These are phyloP conservation scores for Nomada flava DNA, from an alignment of 2,888 invertebrate species.

Conservation along the genomic window DNA sequence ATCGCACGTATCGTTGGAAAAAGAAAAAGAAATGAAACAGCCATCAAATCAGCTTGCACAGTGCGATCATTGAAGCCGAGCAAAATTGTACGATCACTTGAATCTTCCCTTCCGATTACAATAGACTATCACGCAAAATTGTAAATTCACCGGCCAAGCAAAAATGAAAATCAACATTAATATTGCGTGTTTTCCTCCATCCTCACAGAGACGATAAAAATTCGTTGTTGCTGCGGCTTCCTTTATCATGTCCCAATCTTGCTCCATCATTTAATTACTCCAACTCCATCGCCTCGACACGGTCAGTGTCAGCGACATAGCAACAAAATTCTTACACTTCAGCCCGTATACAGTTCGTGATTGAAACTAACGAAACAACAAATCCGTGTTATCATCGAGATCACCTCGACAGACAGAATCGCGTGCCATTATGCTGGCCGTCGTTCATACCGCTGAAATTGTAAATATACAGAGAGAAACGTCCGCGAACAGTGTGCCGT, in stretches of 20 bases:
- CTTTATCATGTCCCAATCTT: neutral
- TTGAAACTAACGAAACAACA: neutral
- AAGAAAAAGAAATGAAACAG: neutral
- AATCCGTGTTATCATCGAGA: neutral
- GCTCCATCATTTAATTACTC: neutral
- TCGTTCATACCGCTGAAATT: conserved; percentile 18
- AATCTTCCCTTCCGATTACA: neutral
- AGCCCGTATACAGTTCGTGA: neutral
- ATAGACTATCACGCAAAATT: neutral
- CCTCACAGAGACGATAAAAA: conserved; percentile 20
- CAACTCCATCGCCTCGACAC: neutral
- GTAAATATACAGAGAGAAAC: neutral
- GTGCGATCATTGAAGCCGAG: neutral
- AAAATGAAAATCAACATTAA: neutral
- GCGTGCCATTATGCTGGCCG: neutral
- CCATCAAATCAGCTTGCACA: neutral
- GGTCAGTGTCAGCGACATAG: neutral
- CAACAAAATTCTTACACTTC: conserved; percentile 7
- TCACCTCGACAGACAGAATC: neutral
- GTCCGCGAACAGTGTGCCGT: neutral
- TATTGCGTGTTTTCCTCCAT: neutral
- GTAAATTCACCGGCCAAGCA: conserved; percentile 1
- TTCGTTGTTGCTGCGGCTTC: conserved; percentile 44
- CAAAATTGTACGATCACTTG: conserved; percentile 2
- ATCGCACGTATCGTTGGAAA: conserved; percentile 13